These are phyloP conservation scores for Ptilorrhoa leucosticta DNA, from an alignment of 2,113 vertebrate species.

Conservation along the genomic window DNA sequence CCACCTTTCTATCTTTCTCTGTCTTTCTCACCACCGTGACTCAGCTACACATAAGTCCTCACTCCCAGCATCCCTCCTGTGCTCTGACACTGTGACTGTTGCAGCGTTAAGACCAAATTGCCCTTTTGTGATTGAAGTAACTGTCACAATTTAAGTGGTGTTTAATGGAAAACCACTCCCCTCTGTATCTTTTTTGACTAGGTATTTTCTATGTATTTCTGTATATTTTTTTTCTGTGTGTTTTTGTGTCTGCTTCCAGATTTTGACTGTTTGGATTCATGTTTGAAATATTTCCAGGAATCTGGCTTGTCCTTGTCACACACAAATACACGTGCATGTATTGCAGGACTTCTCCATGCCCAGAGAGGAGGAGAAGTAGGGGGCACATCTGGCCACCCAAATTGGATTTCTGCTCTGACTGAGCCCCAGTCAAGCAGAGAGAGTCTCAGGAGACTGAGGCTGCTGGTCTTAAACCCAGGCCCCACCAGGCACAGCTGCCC, in stretches of 20 bases:
- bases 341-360: not conserved
- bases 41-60: not conserved
- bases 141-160: not conserved
- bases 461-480: not conserved
- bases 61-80: not conserved
- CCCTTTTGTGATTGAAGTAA: not conserved
- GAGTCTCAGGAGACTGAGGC: not conserved
- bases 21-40: not conserved
- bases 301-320: not conserved
- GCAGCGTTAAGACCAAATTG: not conserved
- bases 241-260: not conserved
- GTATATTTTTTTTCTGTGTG: not conserved
- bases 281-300: not conserved
- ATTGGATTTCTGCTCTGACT: not conserved
- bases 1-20: not conserved
- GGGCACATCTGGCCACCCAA: not conserved
- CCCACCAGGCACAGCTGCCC: not conserved
- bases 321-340: accelerated
- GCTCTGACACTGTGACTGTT: not conserved
- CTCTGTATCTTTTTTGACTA: not conserved
- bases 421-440: not conserved
- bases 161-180: not conserved
- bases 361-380: not conserved
- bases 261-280: not conserved
- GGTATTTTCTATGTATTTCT: not conserved